phyloP scores from a whole-genome alignment of 2,113 vertebrate genomes.

The Melanocharis versteri region DNA sequence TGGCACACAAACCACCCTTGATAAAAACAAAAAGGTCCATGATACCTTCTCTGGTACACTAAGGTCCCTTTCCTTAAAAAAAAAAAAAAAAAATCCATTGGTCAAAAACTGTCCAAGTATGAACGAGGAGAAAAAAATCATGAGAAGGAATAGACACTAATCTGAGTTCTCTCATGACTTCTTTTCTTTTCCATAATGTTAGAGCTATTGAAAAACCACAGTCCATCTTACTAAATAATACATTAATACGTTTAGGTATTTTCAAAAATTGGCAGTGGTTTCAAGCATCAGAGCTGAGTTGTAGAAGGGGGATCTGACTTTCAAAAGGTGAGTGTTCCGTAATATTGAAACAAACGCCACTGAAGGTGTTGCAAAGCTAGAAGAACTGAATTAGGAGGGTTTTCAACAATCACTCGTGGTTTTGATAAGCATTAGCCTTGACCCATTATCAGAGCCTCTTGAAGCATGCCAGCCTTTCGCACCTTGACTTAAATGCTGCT shows the following conservation, averaged over 20 bases:
- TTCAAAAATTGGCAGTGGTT: neutral
- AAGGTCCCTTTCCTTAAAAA: neutral
- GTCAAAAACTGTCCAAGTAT: neutral
- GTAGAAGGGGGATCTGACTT: neutral
- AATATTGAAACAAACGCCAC: neutral
- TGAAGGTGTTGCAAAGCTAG: neutral
- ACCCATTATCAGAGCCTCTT: neutral
- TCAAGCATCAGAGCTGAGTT: neutral
- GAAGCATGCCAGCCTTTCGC: neutral
- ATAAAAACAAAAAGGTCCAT: neutral
- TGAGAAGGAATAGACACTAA: neutral
- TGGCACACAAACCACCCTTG: neutral
- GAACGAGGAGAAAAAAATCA: neutral
- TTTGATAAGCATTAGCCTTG: neutral
- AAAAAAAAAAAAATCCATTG: neutral
- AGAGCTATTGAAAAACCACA: neutral
- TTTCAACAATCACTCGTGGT: neutral
- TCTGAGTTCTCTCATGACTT: neutral
- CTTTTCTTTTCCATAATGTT: neutral
- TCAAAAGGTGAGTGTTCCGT: neutral
- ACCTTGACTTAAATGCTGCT: neutral
- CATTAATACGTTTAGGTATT: neutral
- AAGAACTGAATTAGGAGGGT: neutral
- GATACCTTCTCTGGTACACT: neutral
- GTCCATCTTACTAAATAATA: neutral